A percentile compares a stretch with the other conserved stretches of the same genome.
phyloP scores from a whole-genome alignment of 2,888 invertebrate species.

The Eupithecia vulgata region DNA sequence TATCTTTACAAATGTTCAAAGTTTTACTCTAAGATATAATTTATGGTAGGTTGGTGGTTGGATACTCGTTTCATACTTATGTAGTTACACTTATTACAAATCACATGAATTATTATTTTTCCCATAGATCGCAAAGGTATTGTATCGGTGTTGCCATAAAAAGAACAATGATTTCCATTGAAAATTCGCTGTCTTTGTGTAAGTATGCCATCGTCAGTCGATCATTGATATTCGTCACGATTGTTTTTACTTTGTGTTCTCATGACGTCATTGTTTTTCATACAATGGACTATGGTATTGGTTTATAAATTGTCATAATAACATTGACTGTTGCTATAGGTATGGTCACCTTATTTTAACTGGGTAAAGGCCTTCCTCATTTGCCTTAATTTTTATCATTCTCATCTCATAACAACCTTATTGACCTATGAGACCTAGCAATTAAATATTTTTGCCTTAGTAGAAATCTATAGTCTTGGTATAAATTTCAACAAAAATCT shows the following conservation, averaged over 20 bases:
- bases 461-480: no score
- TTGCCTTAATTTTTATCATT: background rate
- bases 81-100: background rate
- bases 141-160: slow-evolving; percentile 32
- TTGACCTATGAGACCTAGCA: background rate
- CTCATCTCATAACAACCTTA: background rate
- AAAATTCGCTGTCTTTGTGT: slow-evolving; percentile 34
- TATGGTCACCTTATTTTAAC: background rate
- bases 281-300: slow-evolving; percentile 11
- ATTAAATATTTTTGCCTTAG: no score
- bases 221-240: slow-evolving; percentile 41
- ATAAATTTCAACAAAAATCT: background rate
- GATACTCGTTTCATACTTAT: background rate
- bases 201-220: slow-evolving; percentile 45
- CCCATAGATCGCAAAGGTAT: slow-evolving; percentile 23
- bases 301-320: slow-evolving; percentile 1
- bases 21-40: background rate
- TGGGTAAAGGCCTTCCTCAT: background rate
- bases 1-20: background rate
- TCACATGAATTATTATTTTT: slow-evolving; percentile 25
- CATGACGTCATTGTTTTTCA: slow-evolving; percentile 16
- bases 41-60: background rate
- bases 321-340: background rate
- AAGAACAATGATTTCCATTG: slow-evolving; percentile 42
- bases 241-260: slow-evolving; percentile 36